Conservation (phyloP, 37 sponge, comb jelly and placozoan genomes). For the Ephydatia muelleri region DNA sequence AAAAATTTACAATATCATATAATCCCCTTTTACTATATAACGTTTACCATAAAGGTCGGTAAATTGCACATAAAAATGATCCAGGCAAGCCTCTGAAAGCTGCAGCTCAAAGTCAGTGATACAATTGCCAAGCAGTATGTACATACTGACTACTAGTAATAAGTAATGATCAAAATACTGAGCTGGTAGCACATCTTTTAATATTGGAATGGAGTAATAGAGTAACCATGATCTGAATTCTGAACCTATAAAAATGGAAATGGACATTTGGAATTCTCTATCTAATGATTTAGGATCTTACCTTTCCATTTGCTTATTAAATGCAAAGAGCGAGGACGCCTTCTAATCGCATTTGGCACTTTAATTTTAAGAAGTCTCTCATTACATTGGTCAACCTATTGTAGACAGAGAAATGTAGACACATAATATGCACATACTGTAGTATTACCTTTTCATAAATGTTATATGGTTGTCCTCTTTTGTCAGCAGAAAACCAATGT, state of each 20-base stretch:
- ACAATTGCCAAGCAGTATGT: neutral
- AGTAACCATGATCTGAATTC: neutral
- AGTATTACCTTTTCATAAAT: neutral
- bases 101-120: neutral
- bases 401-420: neutral
- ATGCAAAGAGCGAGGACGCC: conserved; percentile 1
- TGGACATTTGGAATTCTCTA: neutral
- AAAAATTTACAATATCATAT: neutral
- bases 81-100: neutral
- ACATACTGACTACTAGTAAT: neutral
- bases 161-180: neutral
- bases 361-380: too few relatives aligned
- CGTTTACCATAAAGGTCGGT: neutral
- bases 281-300: neutral
- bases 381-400: neutral
- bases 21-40: neutral
- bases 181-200: neutral
- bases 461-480: neutral
- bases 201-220: neutral
- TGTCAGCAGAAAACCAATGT: neutral
- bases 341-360: neutral
- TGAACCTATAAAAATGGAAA: neutral
- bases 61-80: neutral
- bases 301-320: neutral
- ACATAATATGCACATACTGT: neutral